phyloP scores from a whole-genome alignment of 2,888 invertebrate species.

The Halictus ligatus region DNA sequence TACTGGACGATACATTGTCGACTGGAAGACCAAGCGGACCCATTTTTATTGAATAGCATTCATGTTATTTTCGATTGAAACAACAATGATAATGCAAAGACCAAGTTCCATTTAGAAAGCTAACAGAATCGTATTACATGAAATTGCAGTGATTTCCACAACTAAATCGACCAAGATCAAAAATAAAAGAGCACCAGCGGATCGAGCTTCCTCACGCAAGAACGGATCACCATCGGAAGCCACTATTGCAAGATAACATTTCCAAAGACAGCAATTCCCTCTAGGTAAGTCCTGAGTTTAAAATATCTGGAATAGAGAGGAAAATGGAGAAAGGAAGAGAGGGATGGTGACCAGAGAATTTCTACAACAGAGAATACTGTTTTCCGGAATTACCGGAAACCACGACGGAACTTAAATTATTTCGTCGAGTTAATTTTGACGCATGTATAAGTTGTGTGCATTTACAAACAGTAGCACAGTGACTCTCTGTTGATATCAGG shows the following conservation, averaged over 20 bases:
- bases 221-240: background rate
- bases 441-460: background rate
- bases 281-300: background rate
- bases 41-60: background rate
- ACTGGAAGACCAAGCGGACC: background rate
- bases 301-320: background rate
- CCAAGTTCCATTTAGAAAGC: background rate
- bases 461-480: background rate
- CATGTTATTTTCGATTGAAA: background rate
- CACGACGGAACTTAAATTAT: conserved; percentile 43
- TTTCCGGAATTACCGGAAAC: conserved; percentile 14
- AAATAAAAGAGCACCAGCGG: background rate
- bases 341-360: background rate
- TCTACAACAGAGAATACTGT: background rate
- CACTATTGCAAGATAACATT: background rate
- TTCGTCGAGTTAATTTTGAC: conserved; percentile 23
- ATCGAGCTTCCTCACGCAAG: background rate
- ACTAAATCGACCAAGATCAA: background rate
- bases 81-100: background rate
- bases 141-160: background rate
- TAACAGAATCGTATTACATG: background rate
- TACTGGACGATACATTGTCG: background rate
- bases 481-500: background rate
- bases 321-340: background rate
- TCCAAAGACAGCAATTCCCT: background rate